Conservation (phyloP, 1,140 invertebrate species). For the Drosophila kikkawai region DNA sequence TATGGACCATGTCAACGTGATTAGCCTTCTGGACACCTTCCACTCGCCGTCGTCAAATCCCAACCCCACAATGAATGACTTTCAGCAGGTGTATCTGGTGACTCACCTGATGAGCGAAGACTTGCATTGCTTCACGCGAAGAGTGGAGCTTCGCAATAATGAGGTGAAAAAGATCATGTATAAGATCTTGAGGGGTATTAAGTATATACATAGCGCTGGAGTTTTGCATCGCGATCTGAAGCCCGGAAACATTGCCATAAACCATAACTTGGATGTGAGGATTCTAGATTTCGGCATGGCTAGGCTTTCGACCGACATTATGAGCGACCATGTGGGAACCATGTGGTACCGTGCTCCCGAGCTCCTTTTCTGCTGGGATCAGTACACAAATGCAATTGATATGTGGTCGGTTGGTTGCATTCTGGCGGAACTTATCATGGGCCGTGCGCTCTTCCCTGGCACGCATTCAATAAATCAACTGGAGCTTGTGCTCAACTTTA, state of each 20-base stretch:
- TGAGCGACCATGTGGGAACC: slow-evolving; percentile 99
- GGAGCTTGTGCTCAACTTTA: slow-evolving; percentile 96
- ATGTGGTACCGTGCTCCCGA: slow-evolving; percentile 98
- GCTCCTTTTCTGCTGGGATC: slow-evolving; percentile 99
- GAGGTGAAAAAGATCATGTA: slow-evolving; percentile 99
- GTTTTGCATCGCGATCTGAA: slow-evolving; percentile 99
- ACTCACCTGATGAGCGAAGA: slow-evolving; percentile 99
- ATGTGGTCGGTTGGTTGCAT: slow-evolving; percentile 99
- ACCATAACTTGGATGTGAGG: slow-evolving; percentile 99
- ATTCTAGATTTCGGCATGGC: slow-evolving; percentile 99
- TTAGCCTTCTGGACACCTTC: slow-evolving; percentile 96
- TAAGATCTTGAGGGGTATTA: slow-evolving; percentile 98
- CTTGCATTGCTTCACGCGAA: slow-evolving; percentile 98
- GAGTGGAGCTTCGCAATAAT: slow-evolving; percentile 97
- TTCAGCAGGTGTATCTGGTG: slow-evolving; percentile 97
- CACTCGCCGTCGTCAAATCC: slow-evolving; percentile 91
- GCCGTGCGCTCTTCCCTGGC: slow-evolving; percentile 96
- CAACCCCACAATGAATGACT: slow-evolving; percentile 88
- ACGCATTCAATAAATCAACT: slow-evolving; percentile 98
- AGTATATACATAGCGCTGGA: slow-evolving; percentile 99
- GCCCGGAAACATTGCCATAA: slow-evolving; percentile 99
- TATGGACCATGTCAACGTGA: slow-evolving; percentile 99
- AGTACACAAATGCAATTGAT: slow-evolving; percentile 99
- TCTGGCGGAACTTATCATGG: slow-evolving; percentile 97
- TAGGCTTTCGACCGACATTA: slow-evolving; percentile 97